Evolutionary conservation across 30 jellyfish, hydroid and myxozoan species (phyloP), one percentile per base, ranked within the genome.

Genomic region (Pseudorhiza aurosa): DNA sequence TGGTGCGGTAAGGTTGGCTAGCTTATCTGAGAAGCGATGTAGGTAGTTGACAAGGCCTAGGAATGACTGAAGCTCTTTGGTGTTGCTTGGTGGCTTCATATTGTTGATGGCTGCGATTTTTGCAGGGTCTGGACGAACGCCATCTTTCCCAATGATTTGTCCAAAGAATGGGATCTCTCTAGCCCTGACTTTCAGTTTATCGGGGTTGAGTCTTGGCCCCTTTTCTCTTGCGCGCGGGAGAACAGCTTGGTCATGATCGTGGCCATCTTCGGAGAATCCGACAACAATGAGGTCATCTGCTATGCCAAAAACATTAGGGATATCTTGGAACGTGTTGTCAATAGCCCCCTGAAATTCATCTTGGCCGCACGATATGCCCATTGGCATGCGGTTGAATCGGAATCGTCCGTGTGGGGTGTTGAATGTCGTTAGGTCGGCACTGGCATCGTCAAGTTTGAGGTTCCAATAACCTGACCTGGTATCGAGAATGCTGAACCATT

Each of bases 381-480:
- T 46, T 14, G 60, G 60, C 60, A 46, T 46, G 2, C 60, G 60
- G 0, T 46, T 46, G 60, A 46, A 14, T 27, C 60, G 15, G 60
- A 4, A 46, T 22, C 60, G 19, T 3, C 60, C 60, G 44, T 83
- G 83, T 30, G 88, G 89, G 11, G 96, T 82, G 46, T 46, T 88
- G 59, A 89, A 77, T 40, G 96, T 88, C 65, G 72, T 43, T 37
- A 88, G 59, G 1, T 43, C 68, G 18, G 93, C 29, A 40, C 93
- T 82, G 53, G 46, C 77, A 4, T 70, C 32, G 25, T 88, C 97
- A 28, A 87, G 92, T 27, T 51, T 27, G 22, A 85, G 67, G 40
- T 77, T 94, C 94, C 95, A 75, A 62, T 75, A 75, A 12, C 81
- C 89, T 1, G 29, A 35, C 0, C 84, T 47, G 35, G 97, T 96